Evolutionary conservation across 2,797 vertebrate species (phyloP).

Genomic region (Orientallactaga sibirica): DNA sequence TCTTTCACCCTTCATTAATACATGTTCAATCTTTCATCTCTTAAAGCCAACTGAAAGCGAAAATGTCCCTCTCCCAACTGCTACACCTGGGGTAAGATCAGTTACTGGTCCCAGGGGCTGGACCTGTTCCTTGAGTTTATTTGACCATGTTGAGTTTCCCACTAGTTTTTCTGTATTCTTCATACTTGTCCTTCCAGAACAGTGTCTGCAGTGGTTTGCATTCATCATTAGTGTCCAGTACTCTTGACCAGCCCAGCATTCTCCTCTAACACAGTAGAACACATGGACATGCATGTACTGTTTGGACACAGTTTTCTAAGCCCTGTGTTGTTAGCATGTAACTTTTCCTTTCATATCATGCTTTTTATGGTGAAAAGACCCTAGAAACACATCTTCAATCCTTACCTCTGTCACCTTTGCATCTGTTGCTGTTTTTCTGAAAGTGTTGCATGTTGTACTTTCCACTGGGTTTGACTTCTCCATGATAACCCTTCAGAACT

Average conservation of each 20-base stretch:
- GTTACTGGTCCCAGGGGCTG: conserved; percentile 88
- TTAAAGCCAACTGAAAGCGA: conserved; percentile 98
- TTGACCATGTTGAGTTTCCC: conserved; percentile 87
- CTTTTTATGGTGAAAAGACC: conserved; percentile 85
- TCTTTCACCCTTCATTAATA: conserved; percentile 76
- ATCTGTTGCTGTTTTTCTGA: conserved; percentile 87
- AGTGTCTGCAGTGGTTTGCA: conserved; percentile 88
- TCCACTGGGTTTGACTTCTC: conserved; percentile 87
- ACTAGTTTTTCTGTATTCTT: conserved; percentile 87
- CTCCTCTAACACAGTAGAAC: conserved; percentile 87
- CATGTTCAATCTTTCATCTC: conserved; percentile 92
- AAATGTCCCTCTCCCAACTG: conserved; percentile 94
- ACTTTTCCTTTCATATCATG: conserved; percentile 88
- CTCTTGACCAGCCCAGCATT: conserved; percentile 83
- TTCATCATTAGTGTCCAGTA: conserved; percentile 87
- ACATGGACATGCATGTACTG: conserved; percentile 90
- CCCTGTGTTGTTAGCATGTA: conserved; percentile 89
- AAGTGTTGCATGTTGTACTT: conserved; percentile 85
- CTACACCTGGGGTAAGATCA: conserved; percentile 98
- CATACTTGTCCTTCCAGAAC: conserved; percentile 86
- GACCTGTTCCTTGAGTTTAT: conserved; percentile 91
- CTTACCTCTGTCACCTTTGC: conserved; percentile 87
- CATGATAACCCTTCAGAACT: conserved; percentile 93
- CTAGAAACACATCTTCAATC: conserved; percentile 86
- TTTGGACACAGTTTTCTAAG: conserved; percentile 86